These are phyloP conservation scores for Turritopsis rubra DNA, from an alignment of 30 jellyfish, hydroid and myxozoan species.

Conservation along the genomic window DNA sequence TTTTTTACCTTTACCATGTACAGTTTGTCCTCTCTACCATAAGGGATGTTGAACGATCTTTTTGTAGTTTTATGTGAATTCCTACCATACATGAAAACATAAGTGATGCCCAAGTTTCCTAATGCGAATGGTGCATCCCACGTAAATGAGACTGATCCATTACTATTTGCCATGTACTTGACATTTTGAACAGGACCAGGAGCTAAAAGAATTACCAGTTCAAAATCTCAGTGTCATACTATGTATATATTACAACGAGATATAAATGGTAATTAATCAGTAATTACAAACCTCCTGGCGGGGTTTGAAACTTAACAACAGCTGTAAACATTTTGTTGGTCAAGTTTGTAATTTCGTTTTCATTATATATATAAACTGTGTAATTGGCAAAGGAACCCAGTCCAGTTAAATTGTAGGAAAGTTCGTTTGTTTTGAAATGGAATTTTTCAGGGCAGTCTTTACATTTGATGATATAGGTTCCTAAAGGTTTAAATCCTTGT, in stretches of 20 bases:
- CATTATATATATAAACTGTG: background rate
- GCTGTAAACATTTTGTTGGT: background rate
- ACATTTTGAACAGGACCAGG: constrained; percentile 47
- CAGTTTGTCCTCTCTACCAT: constrained; percentile 1
- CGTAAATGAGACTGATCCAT: constrained; percentile 36
- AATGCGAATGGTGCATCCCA: constrained; percentile 42
- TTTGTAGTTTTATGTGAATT: background rate
- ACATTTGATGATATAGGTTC: background rate
- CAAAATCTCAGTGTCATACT: background rate
- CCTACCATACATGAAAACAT: constrained; percentile 9
- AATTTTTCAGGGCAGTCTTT: background rate
- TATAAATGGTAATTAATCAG: background rate
- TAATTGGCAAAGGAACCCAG: constrained; percentile 5
- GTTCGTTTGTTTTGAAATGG: background rate
- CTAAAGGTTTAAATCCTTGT: background rate
- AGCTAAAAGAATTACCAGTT: constrained; percentile 21
- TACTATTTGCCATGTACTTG: constrained; percentile 18
- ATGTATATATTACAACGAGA: background rate
- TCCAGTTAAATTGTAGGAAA: constrained; percentile 9
- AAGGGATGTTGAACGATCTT: background rate
- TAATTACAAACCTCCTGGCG: background rate
- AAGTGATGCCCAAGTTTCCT: constrained; percentile 33
- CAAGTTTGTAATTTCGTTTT: background rate
- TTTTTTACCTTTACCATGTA: constrained; percentile 27
- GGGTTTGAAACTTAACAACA: background rate